phyloP scores from a whole-genome alignment of 2,888 invertebrate genomes.

The Amorpha juglandis region DNA sequence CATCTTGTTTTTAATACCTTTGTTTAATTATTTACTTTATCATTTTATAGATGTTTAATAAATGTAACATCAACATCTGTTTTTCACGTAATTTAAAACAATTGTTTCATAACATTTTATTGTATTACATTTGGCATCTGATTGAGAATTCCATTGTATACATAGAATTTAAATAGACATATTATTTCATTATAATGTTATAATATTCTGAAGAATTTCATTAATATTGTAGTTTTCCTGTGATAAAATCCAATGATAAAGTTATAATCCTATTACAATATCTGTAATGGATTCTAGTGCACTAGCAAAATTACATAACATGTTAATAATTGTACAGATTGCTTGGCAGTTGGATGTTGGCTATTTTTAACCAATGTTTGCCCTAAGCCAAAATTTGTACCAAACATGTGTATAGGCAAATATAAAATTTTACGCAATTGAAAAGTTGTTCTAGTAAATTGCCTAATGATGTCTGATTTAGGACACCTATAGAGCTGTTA shows the following conservation, averaged over 20 bases:
- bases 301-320: constrained; percentile 13
- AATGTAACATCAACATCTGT: not conserved
- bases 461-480: not conserved
- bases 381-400: constrained; percentile 8
- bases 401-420: constrained; percentile 5
- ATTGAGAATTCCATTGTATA: not conserved
- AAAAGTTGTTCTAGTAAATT: not conserved
- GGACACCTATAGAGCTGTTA: not conserved
- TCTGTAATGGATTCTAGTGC: not conserved
- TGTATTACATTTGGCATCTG: not conserved
- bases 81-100: not conserved
- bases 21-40: constrained; percentile 4
- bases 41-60: not conserved
- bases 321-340: constrained; percentile 15
- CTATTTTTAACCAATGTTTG: constrained; percentile 15
- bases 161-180: not conserved
- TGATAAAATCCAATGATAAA: not conserved
- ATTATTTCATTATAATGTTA: not conserved
- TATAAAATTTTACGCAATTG: not conserved
- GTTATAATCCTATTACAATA: not conserved
- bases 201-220: not conserved
- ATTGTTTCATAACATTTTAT: not conserved
- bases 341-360: constrained; percentile 9
- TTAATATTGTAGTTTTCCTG: not conserved
- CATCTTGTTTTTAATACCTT: not conserved